Conservation (phyloP, 1,140 invertebrate genomes). For the Planococcus citri region DNA sequence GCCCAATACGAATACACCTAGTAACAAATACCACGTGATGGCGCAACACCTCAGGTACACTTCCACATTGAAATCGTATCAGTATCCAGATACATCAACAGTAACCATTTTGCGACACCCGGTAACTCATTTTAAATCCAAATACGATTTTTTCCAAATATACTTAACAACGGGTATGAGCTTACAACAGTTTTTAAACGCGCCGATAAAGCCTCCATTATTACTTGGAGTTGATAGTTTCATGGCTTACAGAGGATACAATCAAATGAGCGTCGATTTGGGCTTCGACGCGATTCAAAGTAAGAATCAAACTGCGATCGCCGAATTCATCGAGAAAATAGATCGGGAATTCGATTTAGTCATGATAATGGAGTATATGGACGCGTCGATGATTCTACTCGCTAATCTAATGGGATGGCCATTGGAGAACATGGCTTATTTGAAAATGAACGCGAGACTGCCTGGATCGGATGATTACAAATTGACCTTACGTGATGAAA, state of each 20-base stretch:
- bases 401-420: no score
- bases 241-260: slow-evolving; percentile 36
- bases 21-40: slow-evolving; percentile 29
- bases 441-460: slow-evolving; percentile 34
- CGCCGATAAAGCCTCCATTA: neutral
- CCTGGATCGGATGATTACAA: neutral
- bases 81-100: slow-evolving; percentile 32
- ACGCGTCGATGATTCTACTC: slow-evolving; percentile 41
- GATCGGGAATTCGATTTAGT: no score
- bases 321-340: slow-evolving; percentile 30
- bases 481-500: slow-evolving; percentile 22
- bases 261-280: no score
- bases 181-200: no score
- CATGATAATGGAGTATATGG: slow-evolving; percentile 41
- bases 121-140: slow-evolving; percentile 33
- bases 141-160: slow-evolving; percentile 31
- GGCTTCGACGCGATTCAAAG: slow-evolving; percentile 30
- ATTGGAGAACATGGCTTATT: slow-evolving; percentile 36
- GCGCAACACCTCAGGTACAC: slow-evolving; percentile 32
- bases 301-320: slow-evolving; percentile 23
- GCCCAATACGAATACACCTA: neutral
- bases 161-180: slow-evolving; percentile 21
- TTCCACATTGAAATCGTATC: slow-evolving; percentile 29
- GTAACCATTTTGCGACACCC: slow-evolving; percentile 36
- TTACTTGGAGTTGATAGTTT: no score